Percentiles rank a stretch among this genome's conserved stretches.
Conservation (phyloP, 2,888 invertebrate genomes). For the Drosophila tanythrix region DNA sequence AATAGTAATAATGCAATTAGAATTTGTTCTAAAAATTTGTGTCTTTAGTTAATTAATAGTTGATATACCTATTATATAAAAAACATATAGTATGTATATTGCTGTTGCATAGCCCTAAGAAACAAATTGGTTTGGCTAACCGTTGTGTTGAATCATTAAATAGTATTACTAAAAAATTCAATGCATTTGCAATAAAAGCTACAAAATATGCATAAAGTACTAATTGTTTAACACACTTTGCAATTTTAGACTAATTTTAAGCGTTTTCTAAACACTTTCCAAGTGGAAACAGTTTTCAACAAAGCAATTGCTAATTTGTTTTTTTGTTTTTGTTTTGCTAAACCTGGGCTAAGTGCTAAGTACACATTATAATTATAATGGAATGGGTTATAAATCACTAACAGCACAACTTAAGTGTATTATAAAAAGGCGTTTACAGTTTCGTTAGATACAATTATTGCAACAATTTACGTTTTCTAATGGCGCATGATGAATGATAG, state of each 20-base stretch:
- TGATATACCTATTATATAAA: constrained; percentile 32
- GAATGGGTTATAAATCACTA: constrained; percentile 60
- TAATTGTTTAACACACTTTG: constrained; percentile 49
- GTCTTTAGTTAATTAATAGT: constrained; percentile 52
- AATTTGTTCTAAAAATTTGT: constrained; percentile 68
- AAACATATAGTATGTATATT: constrained; percentile 59
- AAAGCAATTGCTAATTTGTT: constrained; percentile 74
- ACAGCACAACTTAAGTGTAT: constrained; percentile 67
- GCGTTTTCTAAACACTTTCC: constrained; percentile 62
- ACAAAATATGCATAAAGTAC: constrained; percentile 54
- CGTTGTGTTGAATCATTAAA: constrained; percentile 30
- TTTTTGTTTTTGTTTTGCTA: constrained; percentile 48
- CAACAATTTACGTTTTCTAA: constrained; percentile 66
- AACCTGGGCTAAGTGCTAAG: constrained; percentile 74
- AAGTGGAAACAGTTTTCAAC: constrained; percentile 64
- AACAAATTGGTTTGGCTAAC: constrained; percentile 44
- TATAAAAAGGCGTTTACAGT: constrained; percentile 66
- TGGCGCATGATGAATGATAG: constrained; percentile 61
- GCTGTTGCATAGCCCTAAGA: constrained; percentile 53
- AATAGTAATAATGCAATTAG: constrained; percentile 66
- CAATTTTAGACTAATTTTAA: constrained; percentile 45
- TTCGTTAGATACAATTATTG: constrained; percentile 65
- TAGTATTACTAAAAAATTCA: constrained; percentile 39
- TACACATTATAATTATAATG: constrained; percentile 42
- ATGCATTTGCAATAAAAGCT: constrained; percentile 56